Evolutionary conservation across 2,888 invertebrate genomes (phyloP), one percentile per base, ranked within the genome.

Genomic region (Argyresthia goedartella): DNA sequence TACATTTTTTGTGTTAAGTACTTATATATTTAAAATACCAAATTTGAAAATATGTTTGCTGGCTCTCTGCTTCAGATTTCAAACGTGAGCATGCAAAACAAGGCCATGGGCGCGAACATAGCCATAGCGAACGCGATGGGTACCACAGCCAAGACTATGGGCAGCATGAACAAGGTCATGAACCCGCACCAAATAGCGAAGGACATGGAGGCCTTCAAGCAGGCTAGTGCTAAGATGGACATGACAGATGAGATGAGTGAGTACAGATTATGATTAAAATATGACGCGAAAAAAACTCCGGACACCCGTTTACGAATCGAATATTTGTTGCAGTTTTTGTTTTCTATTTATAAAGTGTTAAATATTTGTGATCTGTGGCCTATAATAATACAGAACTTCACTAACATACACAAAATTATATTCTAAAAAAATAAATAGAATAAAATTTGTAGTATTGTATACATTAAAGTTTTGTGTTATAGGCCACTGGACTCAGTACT

Each of bases 241-340:
- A 96, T 98, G 95, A 94, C 95, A 0, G 97, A 97, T 81, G 97
- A 98, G 87, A 94, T 97, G 93, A 94, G 95, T 95, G 87, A 87
- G 91, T 85, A 25, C 25, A 25, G 6, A 25, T n/a, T 25, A 25
- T 25, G 6, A 25, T 25, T 4, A 25, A 6, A 53, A 1, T 15
- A 43, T 39, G 2, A 39, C 10, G 36, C 10, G 36, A 36, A 8
- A 36, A 8, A 8, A 39, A 39, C 46, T 16, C 44, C n/a, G n/a
- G n/a, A n/a, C n/a, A n/a, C n/a, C n/a, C n/a, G n/a, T n/a, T n/a
- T n/a, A n/a, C n/a, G n/a, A n/a, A n/a, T n/a, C n/a, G n/a, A n/a
- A n/a, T n/a, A n/a, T n/a, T n/a, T n/a, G n/a, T n/a, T n/a, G n/a
- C n/a, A n/a, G n/a, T n/a, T n/a, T n/a, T n/a, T n/a, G n/a, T n/a